Conservation (phyloP, 2,888 invertebrate genomes). For the Troglohyphantes excavatus region DNA sequence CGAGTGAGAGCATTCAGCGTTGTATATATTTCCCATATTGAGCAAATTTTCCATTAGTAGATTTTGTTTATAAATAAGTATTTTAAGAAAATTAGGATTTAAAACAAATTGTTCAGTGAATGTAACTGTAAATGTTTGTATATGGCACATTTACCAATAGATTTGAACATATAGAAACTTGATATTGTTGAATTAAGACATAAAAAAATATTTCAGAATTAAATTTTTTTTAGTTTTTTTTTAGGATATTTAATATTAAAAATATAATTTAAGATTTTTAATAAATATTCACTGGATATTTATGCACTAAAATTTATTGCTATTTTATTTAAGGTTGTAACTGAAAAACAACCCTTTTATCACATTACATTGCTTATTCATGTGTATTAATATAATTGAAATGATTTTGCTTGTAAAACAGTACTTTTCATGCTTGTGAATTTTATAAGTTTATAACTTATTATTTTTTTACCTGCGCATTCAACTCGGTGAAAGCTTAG, state of each 20-base stretch:
- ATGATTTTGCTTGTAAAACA: too few species aligned
- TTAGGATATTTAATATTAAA: neutral
- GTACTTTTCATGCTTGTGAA: too few species aligned
- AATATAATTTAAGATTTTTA: too few species aligned
- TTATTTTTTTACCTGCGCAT: slow-evolving; percentile 18
- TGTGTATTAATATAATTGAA: neutral
- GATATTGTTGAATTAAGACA: slow-evolving; percentile 32
- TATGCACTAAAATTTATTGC: neutral
- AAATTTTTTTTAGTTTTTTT: neutral
- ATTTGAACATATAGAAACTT: slow-evolving; percentile 49
- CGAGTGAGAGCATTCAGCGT: slow-evolving; percentile 45
- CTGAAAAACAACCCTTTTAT: neutral
- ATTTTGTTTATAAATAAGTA: slow-evolving; percentile 64
- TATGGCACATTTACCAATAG: slow-evolving; percentile 65
- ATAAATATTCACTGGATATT: neutral
- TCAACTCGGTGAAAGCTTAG: slow-evolving; percentile 34
- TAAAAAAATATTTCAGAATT: neutral
- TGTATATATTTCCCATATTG: slow-evolving; percentile 75
- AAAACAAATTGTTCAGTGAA: slow-evolving; percentile 52
- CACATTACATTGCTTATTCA: neutral
- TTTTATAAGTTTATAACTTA: slow-evolving; percentile 16
- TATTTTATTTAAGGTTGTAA: neutral
- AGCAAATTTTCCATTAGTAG: slow-evolving; percentile 72
- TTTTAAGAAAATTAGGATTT: slow-evolving; percentile 51
- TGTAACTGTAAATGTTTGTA: slow-evolving; percentile 72